Evolutionary conservation across 1,140 invertebrate species (phyloP).

Genomic region (Drosophila navojoa): DNA sequence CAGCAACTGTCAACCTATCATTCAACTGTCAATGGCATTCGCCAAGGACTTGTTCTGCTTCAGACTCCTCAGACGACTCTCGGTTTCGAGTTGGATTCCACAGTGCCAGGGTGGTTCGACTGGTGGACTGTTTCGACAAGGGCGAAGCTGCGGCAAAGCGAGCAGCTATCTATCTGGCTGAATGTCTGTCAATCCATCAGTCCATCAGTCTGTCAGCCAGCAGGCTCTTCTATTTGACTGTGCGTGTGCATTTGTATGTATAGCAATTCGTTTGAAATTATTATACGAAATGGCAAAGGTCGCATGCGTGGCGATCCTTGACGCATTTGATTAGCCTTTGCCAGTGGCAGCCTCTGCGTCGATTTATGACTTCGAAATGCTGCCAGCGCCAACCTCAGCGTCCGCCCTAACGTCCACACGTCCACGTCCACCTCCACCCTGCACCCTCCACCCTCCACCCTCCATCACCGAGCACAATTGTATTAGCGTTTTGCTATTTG

Average conservation of each 20-base stretch:
- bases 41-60: background rate
- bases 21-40: background rate
- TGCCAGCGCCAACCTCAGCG: conserved; percentile 13
- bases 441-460: background rate
- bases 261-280: conserved; percentile 34
- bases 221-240: conserved; percentile 5
- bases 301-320: conserved; percentile 40
- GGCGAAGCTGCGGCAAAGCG: conserved; percentile 1
- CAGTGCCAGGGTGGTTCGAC: conserved; percentile 5
- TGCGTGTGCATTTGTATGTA: conserved; percentile 16
- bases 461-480: conserved; percentile 1
- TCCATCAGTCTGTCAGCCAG: conserved; percentile 4
- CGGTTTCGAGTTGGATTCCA: background rate
- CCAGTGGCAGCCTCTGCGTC: conserved; percentile 14
- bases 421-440: background rate
- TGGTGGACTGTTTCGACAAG: background rate
- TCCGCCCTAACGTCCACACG: background rate
- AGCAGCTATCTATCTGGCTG: conserved; percentile 19
- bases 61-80: too few species aligned
- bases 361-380: conserved; percentile 34
- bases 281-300: conserved; percentile 50
- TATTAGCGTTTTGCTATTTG: conserved; percentile 31
- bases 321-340: conserved; percentile 53
- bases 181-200: conserved; percentile 5
- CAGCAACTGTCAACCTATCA: too few species aligned